Evolutionary conservation across 30 jellyfish, hydroid and myxozoan genomes (phyloP).

Genomic region (Hydractinia symbiolongicarpus): DNA sequence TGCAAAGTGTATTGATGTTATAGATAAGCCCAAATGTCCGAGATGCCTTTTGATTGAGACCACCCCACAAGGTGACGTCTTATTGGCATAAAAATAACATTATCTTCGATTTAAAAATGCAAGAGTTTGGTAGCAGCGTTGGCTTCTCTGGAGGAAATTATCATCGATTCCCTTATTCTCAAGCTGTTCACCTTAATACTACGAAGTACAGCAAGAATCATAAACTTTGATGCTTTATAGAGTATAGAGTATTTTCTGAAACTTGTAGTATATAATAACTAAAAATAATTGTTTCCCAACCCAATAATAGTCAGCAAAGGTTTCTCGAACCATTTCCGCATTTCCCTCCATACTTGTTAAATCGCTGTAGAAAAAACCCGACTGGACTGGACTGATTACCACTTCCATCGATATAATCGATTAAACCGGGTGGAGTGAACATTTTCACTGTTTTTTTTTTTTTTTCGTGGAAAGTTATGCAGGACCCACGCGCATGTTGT

Average conservation of each 20-base stretch:
- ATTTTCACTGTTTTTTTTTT: too few relatives aligned
- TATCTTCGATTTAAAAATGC: not conserved
- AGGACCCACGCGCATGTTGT: not conserved
- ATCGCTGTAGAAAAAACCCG: not conserved
- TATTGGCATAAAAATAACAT: not conserved
- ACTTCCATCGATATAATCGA: not conserved
- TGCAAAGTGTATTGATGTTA: conserved; percentile 12
- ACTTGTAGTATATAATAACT: too few relatives aligned
- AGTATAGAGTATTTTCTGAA: too few relatives aligned
- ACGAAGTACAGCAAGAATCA: too few relatives aligned
- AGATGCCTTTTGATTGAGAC: not conserved
- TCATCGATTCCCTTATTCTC: not conserved
- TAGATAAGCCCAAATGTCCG: not conserved
- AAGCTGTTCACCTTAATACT: not conserved
- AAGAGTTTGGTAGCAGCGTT: not conserved
- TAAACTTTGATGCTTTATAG: too few relatives aligned
- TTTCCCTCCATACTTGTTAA: not conserved
- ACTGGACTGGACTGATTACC: not conserved
- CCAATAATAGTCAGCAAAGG: too few relatives aligned
- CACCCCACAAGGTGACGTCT: not conserved
- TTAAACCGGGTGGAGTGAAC: not conserved
- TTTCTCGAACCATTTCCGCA: too few relatives aligned
- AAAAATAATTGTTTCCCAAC: too few relatives aligned
- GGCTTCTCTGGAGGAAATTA: not conserved
- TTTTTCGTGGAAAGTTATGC: not conserved